Evolutionary conservation across 2,113 vertebrate species (phyloP), one percentile per base, ranked within the genome.

Genomic region (Willisornis vidua): DNA sequence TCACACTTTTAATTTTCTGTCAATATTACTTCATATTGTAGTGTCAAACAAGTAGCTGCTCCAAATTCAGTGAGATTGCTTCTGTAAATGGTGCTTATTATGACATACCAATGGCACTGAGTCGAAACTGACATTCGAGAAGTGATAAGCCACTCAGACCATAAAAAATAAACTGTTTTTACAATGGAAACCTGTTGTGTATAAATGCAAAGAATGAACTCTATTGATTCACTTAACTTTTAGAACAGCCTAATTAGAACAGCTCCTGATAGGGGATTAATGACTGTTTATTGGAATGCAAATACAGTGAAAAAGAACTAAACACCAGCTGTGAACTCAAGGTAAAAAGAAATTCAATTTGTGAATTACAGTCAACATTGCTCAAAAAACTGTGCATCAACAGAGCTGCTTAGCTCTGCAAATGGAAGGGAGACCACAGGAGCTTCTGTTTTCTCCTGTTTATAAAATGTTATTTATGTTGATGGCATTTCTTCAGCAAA

Each of bases 401-500:
- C 18, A 54, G 73, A 92, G 39, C 65, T 86, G 78, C 76, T 74
- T 83, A 68, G 89, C 61, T 63, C 18, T 49, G 57, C 79, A 86
- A 83, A 63, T 43, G 2, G 2, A 87, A 89, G 28, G 41, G 72
- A 83, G 31, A 51, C 67, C 54, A 26, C 28, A 73, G 72, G 63
- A 93, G 59, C 57, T 85, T 48, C 48, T 93, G 43, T 80, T 85
- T 91, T 85, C 55, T 89, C 8, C 41, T 81, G 45, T 74, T 93
- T 66, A 29, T 72, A 51, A 14, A 66, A 92, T 3, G 2, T 89
- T 73, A 84, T 86, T 91, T 87, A 75, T 80, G 79, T 58, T 75
- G 74, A 91, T 88, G 72, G 35, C 45, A 57, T 94, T 95, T 95
- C 85, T 93, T 49, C 49, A 87, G 57, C 13, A 83, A 94, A 76